Base-by-base conservation (phyloP, 2,797 vertebrate species). In the Ispidina lecontei region DNA sequence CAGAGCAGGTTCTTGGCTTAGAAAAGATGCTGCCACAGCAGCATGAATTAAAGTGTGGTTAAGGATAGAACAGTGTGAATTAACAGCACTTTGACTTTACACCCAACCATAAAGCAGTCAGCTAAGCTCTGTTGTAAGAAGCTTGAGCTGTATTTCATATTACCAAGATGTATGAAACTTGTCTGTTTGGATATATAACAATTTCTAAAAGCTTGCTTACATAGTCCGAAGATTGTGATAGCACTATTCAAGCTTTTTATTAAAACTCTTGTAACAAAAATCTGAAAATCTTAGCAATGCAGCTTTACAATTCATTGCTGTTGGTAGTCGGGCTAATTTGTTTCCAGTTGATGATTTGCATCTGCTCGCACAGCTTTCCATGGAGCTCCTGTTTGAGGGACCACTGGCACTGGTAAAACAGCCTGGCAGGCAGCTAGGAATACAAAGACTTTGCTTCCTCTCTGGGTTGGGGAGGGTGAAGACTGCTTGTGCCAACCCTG, bases 361-460 rank as follows among this genome's bases (percentile, higher is more conserved):
- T 58, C 62, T 16, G 41, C 60, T 73, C 21, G 4, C 46, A 5
- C 6, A 18, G 55, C 7, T 69, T 69, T 39, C 28, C 12, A 37
- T 9, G 52, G 33, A 6, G 19, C 77, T 65, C 23, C 46, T 55
- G 44, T 43, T 52, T 2, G 2, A 43, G 37, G 37, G 33, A 46
- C 31, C 23, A 0, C 56, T n/a, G 26, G 29, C 9, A 0, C 31
- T 9, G 29, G 49, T 29, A 12, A 7, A 49, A 41, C 44, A 6
- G 10, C 43, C 52, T 31, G 0, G 11, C 74, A 46, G 83, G 44
- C 39, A 41, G 44, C 62, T 29, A 14, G 28, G 70, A 8, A 60
- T 51, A 51, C 49, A 14, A 59, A 78, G 20, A 35, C 60, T 21
- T 35, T 56, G 31, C 19, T 58, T 58, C 33, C 25, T 58, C 20